Percentiles rank a stretch among this genome's conserved stretches.
Conservation (phyloP, 2,113 vertebrate genomes). For the Cinclus mexicanus region DNA sequence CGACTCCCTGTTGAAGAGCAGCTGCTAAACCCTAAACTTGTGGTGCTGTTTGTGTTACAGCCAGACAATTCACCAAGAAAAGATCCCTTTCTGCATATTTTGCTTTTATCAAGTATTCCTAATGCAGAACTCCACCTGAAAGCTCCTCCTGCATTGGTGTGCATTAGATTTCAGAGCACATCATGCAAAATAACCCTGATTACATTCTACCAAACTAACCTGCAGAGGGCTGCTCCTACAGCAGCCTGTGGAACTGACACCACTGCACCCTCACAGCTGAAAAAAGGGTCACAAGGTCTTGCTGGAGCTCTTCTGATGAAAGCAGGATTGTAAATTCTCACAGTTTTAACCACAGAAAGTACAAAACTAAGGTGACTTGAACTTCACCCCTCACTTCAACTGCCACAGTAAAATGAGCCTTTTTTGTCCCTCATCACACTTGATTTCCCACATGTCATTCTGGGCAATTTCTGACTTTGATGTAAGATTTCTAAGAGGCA, state of each 20-base stretch:
- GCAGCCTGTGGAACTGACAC: not conserved
- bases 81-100: not conserved
- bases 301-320: not conserved
- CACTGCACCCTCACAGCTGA: not conserved
- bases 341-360: not conserved
- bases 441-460: not conserved
- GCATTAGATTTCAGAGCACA: not conserved
- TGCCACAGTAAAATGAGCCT: not conserved
- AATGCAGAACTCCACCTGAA: not conserved
- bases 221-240: not conserved
- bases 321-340: not conserved
- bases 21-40: not conserved
- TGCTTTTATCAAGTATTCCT: not conserved
- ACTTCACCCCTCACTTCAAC: not conserved
- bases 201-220: not conserved
- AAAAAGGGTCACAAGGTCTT: not conserved
- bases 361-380: not conserved
- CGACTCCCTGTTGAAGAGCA: not conserved
- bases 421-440: not conserved
- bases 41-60: not conserved
- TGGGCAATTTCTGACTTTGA: not conserved
- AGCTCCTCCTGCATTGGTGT: not conserved
- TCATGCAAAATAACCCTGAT: not conserved
- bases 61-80: not conserved
- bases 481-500: not conserved